Evolutionary conservation across 2,797 vertebrate genomes (phyloP).

Genomic region (Sebastes dallii): DNA sequence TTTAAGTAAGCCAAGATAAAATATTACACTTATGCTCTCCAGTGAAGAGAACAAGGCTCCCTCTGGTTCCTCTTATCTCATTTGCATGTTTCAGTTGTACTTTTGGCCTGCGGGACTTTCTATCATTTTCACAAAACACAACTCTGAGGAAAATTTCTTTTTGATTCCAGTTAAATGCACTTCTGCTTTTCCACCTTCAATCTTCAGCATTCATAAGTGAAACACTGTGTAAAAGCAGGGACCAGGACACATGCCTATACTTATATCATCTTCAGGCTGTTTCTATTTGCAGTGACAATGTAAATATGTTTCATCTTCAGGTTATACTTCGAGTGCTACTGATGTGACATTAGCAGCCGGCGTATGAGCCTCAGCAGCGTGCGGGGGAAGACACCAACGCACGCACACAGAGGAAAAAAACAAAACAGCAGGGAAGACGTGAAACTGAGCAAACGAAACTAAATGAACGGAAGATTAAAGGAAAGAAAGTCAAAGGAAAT

Average conservation of each 20-base stretch:
- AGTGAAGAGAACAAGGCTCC: slow-evolving; percentile 6
- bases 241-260: slow-evolving; percentile 27
- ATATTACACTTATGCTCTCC: background rate
- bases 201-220: slow-evolving; percentile 9
- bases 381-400: background rate
- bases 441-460: slow-evolving; percentile 26
- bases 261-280: slow-evolving; percentile 23
- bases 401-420: background rate
- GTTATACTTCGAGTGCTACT: slow-evolving; percentile 15
- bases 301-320: slow-evolving; percentile 43
- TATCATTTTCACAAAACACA: slow-evolving; percentile 15
- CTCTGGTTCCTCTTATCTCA: background rate
- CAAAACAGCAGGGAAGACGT: slow-evolving; percentile 14
- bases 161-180: slow-evolving; percentile 12
- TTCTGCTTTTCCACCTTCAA: background rate
- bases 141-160: slow-evolving; percentile 4
- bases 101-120: background rate
- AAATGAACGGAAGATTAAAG: slow-evolving; percentile 31
- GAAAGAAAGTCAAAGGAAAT: slow-evolving; percentile 16
- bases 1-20: background rate
- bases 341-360: slow-evolving; percentile 20
- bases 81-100: background rate
- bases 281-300: slow-evolving; percentile 34
- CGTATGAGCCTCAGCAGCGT: slow-evolving; percentile 29
- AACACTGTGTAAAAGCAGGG: slow-evolving; percentile 33